Evolutionary conservation across 1,140 invertebrate genomes (phyloP), one percentile per base, ranked within the genome.

Genomic region (Sarcophaga bullata): DNA sequence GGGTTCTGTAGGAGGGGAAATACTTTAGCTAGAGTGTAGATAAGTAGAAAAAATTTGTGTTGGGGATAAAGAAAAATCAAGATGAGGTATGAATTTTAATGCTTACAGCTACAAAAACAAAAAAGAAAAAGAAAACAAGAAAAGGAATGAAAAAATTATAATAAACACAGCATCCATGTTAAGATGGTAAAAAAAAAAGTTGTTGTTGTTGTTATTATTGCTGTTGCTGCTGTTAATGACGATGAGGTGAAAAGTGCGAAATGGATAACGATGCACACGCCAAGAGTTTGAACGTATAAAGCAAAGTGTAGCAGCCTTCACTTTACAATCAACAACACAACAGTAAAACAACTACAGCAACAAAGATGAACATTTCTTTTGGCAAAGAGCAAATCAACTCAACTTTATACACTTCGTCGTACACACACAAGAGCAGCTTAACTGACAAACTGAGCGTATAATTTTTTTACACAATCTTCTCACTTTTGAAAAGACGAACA

Each of bases 391-490:
- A 75, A 73, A 46, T 48, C 73, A n/a, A 15, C 13, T 48, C 73
- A 76, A 76, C 73, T 58, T n/a, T 58, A 58, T 58, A 58, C 54
- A 13, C 15, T 58, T 58, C 54, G 15, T 37, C 25, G 25, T 37
- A 37, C 25, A 37, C 25, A 37, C 25, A 37, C 1, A 37, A 37
- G 25, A 37, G 25, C 25, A 2, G 19, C 62, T 68, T 25, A 68
- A 78, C 75, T 78, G 49, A 78, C 75, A 78, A 78, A 78, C 75
- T 9, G 25, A 78, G 75, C 75, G 75, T 78, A 78, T 78, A 78
- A 78, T 78, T 78, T 78, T 37, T 78, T 78, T 78, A 78, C 75
- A 78, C 75, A 78, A 78, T 78, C 75, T 37, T 78, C 75, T 52
- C 25, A 50, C 17, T 50, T 50, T 19, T 78, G 50, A 78, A 19